These are phyloP conservation scores for Sinopyrophorus schimmeli DNA, from an alignment of 2,888 invertebrate species.

Conservation along the genomic window DNA sequence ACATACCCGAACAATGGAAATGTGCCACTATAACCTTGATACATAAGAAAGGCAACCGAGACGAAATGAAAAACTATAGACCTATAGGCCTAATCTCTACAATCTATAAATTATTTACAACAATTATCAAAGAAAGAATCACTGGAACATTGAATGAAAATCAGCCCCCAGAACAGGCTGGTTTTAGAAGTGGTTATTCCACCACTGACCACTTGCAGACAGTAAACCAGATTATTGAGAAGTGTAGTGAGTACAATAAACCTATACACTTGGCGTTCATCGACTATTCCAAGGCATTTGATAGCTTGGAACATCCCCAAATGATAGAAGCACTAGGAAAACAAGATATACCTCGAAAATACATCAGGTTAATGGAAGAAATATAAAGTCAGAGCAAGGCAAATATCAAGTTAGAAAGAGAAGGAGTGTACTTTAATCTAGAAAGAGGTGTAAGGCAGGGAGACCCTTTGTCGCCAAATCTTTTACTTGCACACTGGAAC, in stretches of 20 bases:
- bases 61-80: constrained; percentile 9
- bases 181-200: constrained; percentile 7
- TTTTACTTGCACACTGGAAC: no score
- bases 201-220: constrained; percentile 1
- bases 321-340: neutral
- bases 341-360: neutral
- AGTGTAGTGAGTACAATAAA: constrained; percentile 2
- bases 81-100: constrained; percentile 6
- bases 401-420: neutral
- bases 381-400: neutral
- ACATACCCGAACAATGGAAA: constrained; percentile 5
- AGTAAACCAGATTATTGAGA: neutral
- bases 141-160: constrained; percentile 3
- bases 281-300: constrained; percentile 4
- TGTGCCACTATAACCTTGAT: constrained; percentile 3
- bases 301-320: neutral
- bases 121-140: constrained; percentile 7
- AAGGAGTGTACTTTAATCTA: neutral
- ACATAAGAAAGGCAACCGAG: constrained; percentile 4
- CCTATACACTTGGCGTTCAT: constrained; percentile 4
- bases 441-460: no score
- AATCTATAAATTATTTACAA: constrained; percentile 6
- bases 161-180: constrained; percentile 7
- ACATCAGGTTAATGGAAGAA: neutral
- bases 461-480: no score